Evolutionary conservation across 2,888 invertebrate genomes (phyloP).

Genomic region (Stenchaetothrips biformis): DNA sequence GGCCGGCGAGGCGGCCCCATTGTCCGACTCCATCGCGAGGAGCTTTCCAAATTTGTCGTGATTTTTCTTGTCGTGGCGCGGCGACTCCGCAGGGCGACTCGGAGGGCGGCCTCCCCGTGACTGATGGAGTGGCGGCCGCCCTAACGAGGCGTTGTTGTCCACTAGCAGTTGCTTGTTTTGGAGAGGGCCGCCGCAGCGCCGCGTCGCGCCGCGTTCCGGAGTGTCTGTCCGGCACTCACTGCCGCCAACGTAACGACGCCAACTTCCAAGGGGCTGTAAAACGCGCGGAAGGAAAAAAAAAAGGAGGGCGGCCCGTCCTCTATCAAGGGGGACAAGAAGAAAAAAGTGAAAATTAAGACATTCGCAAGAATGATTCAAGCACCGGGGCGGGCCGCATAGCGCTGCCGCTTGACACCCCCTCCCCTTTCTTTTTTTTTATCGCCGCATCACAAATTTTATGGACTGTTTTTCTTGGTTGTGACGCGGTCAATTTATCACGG

Average conservation of each 20-base stretch:
- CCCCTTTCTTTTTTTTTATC: conserved; percentile 4
- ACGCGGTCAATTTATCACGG: conserved; percentile 20
- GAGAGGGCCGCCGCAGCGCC: background rate
- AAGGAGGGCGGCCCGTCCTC: too few relatives aligned
- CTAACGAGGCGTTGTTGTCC: background rate
- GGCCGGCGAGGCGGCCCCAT: background rate
- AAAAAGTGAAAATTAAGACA: conserved; percentile 7
- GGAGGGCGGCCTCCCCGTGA: background rate
- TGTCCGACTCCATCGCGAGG: conserved; percentile 17
- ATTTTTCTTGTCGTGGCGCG: conserved; percentile 13
- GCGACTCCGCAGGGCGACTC: background rate
- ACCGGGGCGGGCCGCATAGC: background rate
- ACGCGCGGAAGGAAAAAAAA: background rate
- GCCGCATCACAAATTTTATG: conserved; percentile 16
- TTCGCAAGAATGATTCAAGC: conserved; percentile 4
- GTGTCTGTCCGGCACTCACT: background rate
- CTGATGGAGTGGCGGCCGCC: background rate
- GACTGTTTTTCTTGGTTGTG: conserved; percentile 13
- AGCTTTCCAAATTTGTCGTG: conserved; percentile 18
- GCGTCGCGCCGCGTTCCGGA: background rate
- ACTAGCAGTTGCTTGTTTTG: background rate
- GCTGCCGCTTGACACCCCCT: background rate
- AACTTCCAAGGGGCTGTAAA: conserved; percentile 9
- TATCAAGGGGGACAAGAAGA: background rate
- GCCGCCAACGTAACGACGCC: background rate